These are phyloP conservation scores for Kryphioiulus occultus DNA, from an alignment of 2,888 invertebrate genomes.

Conservation along the genomic window DNA sequence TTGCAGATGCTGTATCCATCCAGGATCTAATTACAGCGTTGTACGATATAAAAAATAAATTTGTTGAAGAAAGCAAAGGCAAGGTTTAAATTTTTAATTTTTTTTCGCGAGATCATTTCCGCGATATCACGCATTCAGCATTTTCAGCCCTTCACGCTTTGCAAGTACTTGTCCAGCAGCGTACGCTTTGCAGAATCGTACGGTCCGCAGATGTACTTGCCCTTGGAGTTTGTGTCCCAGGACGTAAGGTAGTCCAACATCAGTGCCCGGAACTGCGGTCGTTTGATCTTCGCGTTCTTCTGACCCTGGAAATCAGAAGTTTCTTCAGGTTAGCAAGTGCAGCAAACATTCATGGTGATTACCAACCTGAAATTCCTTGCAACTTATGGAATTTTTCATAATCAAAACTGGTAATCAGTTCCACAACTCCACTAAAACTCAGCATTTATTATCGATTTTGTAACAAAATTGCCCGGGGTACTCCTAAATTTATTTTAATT, in stretches of 20 bases:
- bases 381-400: too few species aligned
- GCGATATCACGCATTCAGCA: not conserved
- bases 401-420: too few species aligned
- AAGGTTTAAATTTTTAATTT: not conserved
- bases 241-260: constrained; percentile 53
- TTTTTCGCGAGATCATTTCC: not conserved
- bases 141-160: not conserved
- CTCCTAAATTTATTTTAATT: too few species aligned
- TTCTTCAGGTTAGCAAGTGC: not conserved
- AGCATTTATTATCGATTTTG: too few species aligned
- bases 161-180: constrained; percentile 49
- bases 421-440: too few species aligned
- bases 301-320: constrained; percentile 45
- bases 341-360: too few species aligned
- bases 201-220: constrained; percentile 54
- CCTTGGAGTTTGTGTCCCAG: constrained; percentile 50
- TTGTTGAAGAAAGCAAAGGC: not conserved
- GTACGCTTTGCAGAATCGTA: constrained; percentile 52
- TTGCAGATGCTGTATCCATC: constrained; percentile 51
- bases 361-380: too few species aligned
- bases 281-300: constrained; percentile 52
- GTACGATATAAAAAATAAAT: constrained; percentile 26
- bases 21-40: constrained; percentile 33
- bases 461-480: too few species aligned
- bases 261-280: constrained; percentile 50